Base-by-base conservation (phyloP, 2,113 vertebrate genomes). In the Coturnix japonica region DNA sequence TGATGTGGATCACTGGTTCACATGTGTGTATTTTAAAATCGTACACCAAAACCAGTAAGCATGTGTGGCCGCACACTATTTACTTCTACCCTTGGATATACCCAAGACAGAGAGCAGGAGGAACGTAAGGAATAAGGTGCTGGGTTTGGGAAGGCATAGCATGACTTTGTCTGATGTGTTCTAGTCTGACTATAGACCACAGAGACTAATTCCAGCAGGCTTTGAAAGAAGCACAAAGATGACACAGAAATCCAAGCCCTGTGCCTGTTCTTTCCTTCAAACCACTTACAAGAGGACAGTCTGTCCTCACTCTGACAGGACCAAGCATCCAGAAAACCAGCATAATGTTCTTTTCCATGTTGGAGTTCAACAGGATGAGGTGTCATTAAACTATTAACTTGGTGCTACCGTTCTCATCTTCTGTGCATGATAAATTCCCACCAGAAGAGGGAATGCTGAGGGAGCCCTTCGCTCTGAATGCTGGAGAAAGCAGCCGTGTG, bases 1-100 rank as follows among this genome's bases (percentile, higher is more conserved):
- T 57, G 61, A 70, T 49, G 30, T 51, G 46, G 43, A 81, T 74
- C 25, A 39, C n/a, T 3, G 7, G 20, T 3, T 74, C 37, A 80
- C 1, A 1, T 3, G 12, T 31, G 19, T 1, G 2, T 20, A 41
- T 28, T 71, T 81, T 54, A 26, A 72, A 76, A 56, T 8, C 31
- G 13, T 13, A 23, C n/a, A n/a, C 44, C 22, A 66, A 78, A 69
- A 11, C 3, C 33, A 49, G 51, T 3, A 83, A 81, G 61, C 5
- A 8, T 3, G 49, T 0, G 1, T 5, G 35, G 47, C 26, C 17
- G 41, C 28, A 37, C 5, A 1, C 37, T n/a, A 26, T 9, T 67
- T 15, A n/a, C 23, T 76, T 60, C 70, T 20, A 15, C 35, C 9
- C 30, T 7, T 1, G 87, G 30, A 53, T 7, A 72, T 20, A 39